Conservation (phyloP, 2,888 invertebrate species). For the Muschampia plurimacula region DNA sequence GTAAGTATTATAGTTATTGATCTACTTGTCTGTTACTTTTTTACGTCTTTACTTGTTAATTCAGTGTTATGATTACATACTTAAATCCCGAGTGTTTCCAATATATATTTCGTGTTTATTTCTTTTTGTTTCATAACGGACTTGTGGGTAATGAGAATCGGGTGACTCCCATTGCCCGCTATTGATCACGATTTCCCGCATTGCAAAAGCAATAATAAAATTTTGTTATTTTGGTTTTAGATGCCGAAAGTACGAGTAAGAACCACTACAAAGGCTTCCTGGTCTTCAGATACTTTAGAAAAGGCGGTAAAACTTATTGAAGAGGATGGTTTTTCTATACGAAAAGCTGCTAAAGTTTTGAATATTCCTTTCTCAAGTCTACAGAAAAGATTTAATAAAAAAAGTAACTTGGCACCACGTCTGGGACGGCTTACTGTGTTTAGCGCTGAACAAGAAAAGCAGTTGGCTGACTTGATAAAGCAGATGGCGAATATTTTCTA, state of each 20-base stretch:
- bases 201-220: too few relatives aligned
- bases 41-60: too few relatives aligned
- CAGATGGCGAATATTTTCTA: neutral
- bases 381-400: neutral
- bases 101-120: conserved; percentile 26
- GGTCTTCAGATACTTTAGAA: neutral
- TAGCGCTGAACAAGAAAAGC: neutral
- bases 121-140: conserved; percentile 42
- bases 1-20: conserved; percentile 44
- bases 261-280: too few relatives aligned
- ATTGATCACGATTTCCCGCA: conserved; percentile 42
- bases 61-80: conserved; percentile 24
- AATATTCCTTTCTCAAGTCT: neutral
- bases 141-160: conserved; percentile 46
- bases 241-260: too few relatives aligned
- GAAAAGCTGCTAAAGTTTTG: neutral
- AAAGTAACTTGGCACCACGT: too few relatives aligned
- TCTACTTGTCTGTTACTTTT: too few relatives aligned
- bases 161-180: conserved; percentile 47
- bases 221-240: conserved; percentile 6
- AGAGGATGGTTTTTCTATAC: neutral
- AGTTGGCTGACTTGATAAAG: neutral
- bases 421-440: neutral
- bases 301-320: neutral
- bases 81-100: conserved; percentile 40